Conservation (phyloP, 2,888 invertebrate species). For the Micoletzkya japonica region DNA sequence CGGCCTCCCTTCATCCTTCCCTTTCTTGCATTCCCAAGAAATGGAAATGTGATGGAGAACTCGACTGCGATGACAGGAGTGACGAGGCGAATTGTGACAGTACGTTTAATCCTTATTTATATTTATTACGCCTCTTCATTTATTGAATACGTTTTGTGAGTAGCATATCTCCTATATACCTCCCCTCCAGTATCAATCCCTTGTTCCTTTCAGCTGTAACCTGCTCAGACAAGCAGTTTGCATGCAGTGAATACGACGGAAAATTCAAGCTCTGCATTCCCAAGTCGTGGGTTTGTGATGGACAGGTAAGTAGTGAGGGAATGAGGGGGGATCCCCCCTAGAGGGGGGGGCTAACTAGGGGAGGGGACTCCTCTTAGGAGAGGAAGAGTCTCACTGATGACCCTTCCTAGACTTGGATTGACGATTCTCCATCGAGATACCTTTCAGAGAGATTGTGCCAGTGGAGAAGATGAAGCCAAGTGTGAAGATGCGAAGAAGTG, state of each 20-base stretch:
- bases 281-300: constrained; percentile 56
- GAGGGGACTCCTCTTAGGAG: too few relatives aligned
- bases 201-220: constrained; percentile 35
- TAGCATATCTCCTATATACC: not conserved
- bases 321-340: too few relatives aligned
- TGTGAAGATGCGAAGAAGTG: constrained; percentile 41
- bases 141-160: not conserved
- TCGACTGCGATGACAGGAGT: constrained; percentile 41
- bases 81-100: constrained; percentile 51
- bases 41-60: constrained; percentile 48
- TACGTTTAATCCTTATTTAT: constrained; percentile 15
- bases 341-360: too few relatives aligned
- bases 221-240: constrained; percentile 48
- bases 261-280: constrained; percentile 57
- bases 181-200: constrained; percentile 1
- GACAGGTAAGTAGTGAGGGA: constrained; percentile 39
- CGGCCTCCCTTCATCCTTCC: not conserved
- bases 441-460: constrained; percentile 53
- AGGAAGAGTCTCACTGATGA: too few relatives aligned
- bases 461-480: constrained; percentile 51
- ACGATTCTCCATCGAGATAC: not conserved
- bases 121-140: not conserved
- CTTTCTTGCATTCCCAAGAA: constrained; percentile 37
- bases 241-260: constrained; percentile 52
- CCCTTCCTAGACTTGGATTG: too few relatives aligned